These are phyloP conservation scores for Varanus komodoensis DNA, from an alignment of 2,113 vertebrate genomes.

Conservation along the genomic window DNA sequence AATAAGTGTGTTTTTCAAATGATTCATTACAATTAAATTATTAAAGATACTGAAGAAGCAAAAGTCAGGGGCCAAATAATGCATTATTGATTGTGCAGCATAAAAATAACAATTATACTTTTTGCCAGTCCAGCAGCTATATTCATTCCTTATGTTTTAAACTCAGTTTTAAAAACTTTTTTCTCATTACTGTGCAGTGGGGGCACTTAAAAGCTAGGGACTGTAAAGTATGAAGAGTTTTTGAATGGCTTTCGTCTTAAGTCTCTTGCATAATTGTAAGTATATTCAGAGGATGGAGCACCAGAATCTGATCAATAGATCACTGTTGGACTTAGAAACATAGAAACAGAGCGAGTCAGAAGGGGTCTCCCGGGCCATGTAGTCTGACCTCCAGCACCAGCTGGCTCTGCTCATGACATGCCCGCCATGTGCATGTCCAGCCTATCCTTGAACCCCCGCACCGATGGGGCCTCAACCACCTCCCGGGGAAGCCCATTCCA, in stretches of 20 bases:
- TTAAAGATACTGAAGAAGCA: constrained; percentile 16
- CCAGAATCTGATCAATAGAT: neutral
- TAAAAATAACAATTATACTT: neutral
- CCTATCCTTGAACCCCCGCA: too few relatives aligned
- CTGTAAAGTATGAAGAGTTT: neutral
- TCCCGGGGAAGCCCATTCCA: too few relatives aligned
- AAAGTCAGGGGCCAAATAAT: neutral
- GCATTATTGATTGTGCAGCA: neutral
- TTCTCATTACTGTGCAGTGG: neutral
- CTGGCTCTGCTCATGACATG: too few relatives aligned
- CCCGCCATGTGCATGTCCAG: too few relatives aligned
- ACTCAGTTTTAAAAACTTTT: neutral
- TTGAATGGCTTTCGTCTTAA: neutral
- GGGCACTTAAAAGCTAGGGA: neutral
- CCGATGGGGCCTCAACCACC: too few relatives aligned
- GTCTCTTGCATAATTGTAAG: neutral
- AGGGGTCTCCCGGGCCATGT: too few relatives aligned
- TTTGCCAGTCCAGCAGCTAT: neutral
- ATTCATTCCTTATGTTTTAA: neutral
- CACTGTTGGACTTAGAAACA: neutral
- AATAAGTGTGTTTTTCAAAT: neutral
- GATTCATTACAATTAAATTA: constrained; percentile 8
- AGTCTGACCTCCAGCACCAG: too few relatives aligned
- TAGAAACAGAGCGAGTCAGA: too few relatives aligned
- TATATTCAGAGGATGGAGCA: neutral